These are phyloP conservation scores for Fulmarus glacialis DNA, from an alignment of 2,113 vertebrate genomes.

Conservation along the genomic window DNA sequence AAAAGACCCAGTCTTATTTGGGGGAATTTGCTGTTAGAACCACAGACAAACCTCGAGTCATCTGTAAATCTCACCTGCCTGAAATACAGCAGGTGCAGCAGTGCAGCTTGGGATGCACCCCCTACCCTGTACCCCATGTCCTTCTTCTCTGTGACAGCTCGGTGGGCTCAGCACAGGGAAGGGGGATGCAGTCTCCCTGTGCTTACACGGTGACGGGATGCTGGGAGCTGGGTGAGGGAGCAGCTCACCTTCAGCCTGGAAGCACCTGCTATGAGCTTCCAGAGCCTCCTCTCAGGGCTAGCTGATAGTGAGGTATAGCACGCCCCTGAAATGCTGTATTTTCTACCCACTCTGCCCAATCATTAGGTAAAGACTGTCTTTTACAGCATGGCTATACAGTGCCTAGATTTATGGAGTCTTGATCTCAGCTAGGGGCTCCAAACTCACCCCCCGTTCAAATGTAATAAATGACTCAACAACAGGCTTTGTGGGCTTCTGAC, in stretches of 20 bases:
- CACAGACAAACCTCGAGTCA: rapidly evolving
- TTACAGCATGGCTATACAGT: neutral
- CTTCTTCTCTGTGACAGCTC: neutral
- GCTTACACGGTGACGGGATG: neutral
- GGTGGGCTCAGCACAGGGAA: neutral
- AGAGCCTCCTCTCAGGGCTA: neutral
- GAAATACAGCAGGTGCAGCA: neutral
- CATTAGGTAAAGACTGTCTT: neutral
- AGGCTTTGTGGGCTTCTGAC: neutral
- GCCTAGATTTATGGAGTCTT: neutral
- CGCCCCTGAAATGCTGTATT: neutral
- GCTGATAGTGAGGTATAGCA: neutral
- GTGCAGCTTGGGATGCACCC: neutral
- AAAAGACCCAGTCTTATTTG: neutral
- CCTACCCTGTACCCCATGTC: rapidly evolving
- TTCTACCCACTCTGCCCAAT: neutral
- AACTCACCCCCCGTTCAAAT: neutral
- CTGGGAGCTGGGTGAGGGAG: neutral
- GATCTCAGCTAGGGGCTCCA: neutral
- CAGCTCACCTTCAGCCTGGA: neutral
- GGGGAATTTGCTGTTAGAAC: neutral
- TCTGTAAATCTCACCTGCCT: neutral
- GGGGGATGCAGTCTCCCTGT: rapidly evolving
- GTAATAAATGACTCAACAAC: neutral
- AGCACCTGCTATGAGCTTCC: neutral